Percentiles rank a stretch among this genome's conserved stretches.
These are phyloP conservation scores for Anomalospiza imberbis DNA, from an alignment of 2,797 vertebrate genomes.

Conservation along the genomic window DNA sequence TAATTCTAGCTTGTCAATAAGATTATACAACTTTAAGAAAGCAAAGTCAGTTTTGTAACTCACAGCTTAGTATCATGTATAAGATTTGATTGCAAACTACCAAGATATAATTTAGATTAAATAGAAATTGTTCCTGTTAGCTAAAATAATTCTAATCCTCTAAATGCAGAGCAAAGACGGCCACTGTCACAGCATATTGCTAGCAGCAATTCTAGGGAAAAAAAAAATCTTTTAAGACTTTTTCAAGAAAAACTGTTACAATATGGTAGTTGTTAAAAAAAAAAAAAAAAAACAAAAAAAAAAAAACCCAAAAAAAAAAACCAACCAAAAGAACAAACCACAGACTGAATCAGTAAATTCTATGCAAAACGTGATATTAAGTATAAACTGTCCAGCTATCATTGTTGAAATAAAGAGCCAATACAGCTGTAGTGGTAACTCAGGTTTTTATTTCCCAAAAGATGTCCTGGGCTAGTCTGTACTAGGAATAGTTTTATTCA, in stretches of 20 bases:
- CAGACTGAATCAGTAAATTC: not conserved
- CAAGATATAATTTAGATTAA: conserved; percentile 1
- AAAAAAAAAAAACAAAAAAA: too few species aligned
- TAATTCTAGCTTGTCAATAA: not conserved
- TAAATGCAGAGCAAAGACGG: not conserved
- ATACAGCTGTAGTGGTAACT: too few species aligned
- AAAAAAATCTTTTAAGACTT: not conserved
- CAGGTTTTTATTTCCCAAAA: not conserved
- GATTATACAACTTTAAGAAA: not conserved
- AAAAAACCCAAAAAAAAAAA: too few species aligned
- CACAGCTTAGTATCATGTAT: not conserved
- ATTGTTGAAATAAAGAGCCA: not conserved
- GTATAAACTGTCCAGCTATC: not conserved
- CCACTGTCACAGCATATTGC: not conserved
- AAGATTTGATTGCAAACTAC: not conserved
- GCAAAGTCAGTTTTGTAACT: not conserved
- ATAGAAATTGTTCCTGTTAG: not conserved
- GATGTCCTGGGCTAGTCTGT: too few species aligned
- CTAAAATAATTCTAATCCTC: not conserved
- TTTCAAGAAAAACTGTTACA: not conserved
- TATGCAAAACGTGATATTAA: not conserved
- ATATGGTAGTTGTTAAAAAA: not conserved
- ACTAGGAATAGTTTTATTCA: not conserved
- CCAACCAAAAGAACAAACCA: not conserved
- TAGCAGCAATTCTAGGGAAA: not conserved